Percentiles rank a stretch among this genome's conserved stretches.
phyloP scores from a whole-genome alignment of 2,888 invertebrate genomes.

The Cremastinae sp. region DNA sequence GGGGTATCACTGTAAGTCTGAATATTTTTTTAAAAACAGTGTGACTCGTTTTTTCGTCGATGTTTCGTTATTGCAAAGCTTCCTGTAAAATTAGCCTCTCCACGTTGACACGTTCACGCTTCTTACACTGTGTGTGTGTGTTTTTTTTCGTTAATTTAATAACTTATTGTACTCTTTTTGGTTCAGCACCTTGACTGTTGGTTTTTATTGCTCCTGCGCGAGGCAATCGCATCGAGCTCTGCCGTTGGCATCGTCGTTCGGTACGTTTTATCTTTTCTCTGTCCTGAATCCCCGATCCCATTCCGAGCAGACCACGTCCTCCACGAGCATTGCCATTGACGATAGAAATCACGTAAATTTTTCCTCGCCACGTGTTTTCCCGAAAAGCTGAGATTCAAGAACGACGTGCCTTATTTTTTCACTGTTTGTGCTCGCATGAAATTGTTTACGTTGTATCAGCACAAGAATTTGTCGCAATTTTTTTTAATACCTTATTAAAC shows the following conservation, averaged over 20 bases:
- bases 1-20: constrained; percentile 52
- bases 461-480: constrained; percentile 1
- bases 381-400: constrained; percentile 51
- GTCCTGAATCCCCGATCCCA: background rate
- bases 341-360: background rate
- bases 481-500: background rate
- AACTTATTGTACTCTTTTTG: constrained; percentile 74
- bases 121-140: constrained; percentile 62
- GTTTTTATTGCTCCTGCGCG: constrained; percentile 74
- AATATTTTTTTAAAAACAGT: too few species aligned
- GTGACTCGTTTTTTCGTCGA: constrained; percentile 12
- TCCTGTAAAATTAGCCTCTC: constrained; percentile 46
- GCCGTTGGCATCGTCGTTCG: constrained; percentile 75
- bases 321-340: too few species aligned
- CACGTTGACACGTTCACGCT: constrained; percentile 60
- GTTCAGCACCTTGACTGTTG: constrained; percentile 75
- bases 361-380: background rate
- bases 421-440: constrained; percentile 23
- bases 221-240: constrained; percentile 75
- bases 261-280: constrained; percentile 72
- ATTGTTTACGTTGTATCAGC: constrained; percentile 20
- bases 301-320: too few species aligned
- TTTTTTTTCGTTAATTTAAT: constrained; percentile 62
- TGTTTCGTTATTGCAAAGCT: constrained; percentile 18
- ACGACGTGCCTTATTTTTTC: constrained; percentile 28